Conservation (phyloP, 2,797 vertebrate genomes). For the Parauchenoglanis ngamensis region DNA sequence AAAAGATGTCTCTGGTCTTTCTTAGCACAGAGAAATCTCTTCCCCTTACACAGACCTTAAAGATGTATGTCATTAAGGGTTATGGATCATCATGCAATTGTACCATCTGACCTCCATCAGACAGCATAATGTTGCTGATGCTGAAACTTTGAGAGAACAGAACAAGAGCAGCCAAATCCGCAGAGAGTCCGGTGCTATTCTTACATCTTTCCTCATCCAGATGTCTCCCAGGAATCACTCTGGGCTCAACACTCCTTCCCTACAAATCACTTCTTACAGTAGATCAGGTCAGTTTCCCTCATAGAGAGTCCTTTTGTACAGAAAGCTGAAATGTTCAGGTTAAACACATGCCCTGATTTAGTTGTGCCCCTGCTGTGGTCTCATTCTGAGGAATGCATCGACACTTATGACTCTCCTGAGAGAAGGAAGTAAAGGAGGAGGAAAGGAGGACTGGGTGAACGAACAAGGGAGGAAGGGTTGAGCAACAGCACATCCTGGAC, state of each 20-base stretch:
- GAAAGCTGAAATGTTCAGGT: neutral
- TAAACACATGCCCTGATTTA: conserved; percentile 15
- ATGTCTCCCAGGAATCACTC: conserved; percentile 10
- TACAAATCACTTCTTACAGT: conserved; percentile 25
- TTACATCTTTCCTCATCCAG: conserved; percentile 40
- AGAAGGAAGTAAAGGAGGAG: conserved; percentile 8
- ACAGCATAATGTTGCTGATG: neutral
- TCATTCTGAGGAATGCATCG: neutral
- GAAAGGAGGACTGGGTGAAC: conserved; percentile 29
- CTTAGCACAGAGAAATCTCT: neutral
- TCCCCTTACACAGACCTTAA: neutral
- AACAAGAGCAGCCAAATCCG: neutral
- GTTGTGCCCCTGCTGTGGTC: conserved; percentile 5
- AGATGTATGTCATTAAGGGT: neutral
- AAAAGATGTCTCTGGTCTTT: conserved; percentile 23
- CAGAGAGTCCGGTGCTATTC: conserved; percentile 36
- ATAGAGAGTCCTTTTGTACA: neutral
- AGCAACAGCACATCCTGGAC: conserved; percentile 60
- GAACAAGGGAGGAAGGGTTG: conserved; percentile 53
- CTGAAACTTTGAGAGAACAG: neutral
- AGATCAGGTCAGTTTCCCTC: neutral
- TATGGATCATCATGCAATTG: conserved; percentile 12
- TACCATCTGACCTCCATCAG: conserved; percentile 19
- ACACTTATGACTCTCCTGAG: conserved; percentile 22
- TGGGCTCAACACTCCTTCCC: neutral